A percentile compares a stretch with the other conserved stretches of the same genome.
phyloP scores from a whole-genome alignment of 23 tunicate species.

The Ciona savignyi region DNA sequence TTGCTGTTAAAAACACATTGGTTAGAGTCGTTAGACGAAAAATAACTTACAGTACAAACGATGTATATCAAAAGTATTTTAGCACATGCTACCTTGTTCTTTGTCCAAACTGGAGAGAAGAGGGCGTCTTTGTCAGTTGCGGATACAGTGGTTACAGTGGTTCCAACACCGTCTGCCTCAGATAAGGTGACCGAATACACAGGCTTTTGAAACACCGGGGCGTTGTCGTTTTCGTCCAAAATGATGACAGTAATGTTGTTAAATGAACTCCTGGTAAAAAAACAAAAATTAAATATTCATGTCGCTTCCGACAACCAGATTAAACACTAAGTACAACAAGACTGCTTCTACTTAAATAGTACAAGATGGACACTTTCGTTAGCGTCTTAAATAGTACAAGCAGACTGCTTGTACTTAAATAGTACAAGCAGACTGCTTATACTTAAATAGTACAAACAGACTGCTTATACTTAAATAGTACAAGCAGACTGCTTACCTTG shows the following conservation, averaged over 20 bases:
- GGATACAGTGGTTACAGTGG: conserved; percentile 32
- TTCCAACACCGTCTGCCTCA: conserved; percentile 45
- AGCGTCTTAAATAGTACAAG: no score
- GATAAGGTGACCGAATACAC: conserved; percentile 43
- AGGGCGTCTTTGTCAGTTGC: conserved; percentile 60
- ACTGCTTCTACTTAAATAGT: neutral
- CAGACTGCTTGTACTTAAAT: no score
- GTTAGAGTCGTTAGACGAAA: neutral
- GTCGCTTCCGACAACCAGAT: neutral
- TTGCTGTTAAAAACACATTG: conserved; percentile 1
- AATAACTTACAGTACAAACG: neutral
- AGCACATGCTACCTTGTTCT: conserved; percentile 13
- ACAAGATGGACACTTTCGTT: neutral
- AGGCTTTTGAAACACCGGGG: conserved; percentile 36
- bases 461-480: no score
- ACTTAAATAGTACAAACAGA: no score
- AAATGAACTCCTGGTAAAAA: conserved; percentile 34
- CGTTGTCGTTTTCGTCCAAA: conserved; percentile 69
- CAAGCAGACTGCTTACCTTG: conserved; percentile 57
- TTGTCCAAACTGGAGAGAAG: conserved; percentile 22
- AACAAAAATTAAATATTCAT: neutral
- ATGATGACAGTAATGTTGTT: conserved; percentile 33
- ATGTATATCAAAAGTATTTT: neutral
- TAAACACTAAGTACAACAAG: neutral
- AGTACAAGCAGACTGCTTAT: no score